Evolutionary conservation across 2,797 vertebrate species (phyloP).

Genomic region (Babyrousa celebensis): DNA sequence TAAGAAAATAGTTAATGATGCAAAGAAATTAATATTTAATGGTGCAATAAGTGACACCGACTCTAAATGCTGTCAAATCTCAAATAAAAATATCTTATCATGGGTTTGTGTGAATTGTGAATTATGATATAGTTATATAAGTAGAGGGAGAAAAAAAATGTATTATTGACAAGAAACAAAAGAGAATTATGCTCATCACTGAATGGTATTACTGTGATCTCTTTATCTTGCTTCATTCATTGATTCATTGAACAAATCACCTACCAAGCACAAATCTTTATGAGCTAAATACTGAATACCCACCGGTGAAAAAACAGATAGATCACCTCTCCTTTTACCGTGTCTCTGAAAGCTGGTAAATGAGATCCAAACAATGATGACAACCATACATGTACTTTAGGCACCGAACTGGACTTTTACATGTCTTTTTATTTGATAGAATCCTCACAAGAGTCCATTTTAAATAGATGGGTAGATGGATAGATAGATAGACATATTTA

Average conservation of each 20-base stretch:
- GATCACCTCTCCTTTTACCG: not conserved
- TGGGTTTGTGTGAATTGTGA: constrained; percentile 7
- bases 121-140: not conserved
- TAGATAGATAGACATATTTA: not conserved
- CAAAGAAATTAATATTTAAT: not conserved
- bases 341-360: not conserved
- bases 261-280: not conserved
- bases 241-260: not conserved
- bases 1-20: not conserved
- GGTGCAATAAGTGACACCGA: not conserved
- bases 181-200: not conserved
- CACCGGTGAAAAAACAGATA: not conserved
- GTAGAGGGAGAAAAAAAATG: not conserved
- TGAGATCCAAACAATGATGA: not conserved
- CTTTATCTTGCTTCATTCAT: not conserved
- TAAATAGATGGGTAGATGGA: not conserved
- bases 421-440: not conserved
- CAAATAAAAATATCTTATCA: constrained; percentile 36
- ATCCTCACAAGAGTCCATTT: not conserved
- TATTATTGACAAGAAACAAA: not conserved
- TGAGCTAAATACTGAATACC: not conserved
- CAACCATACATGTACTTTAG: not conserved
- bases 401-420: not conserved
- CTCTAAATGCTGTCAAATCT: not conserved
- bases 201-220: not conserved